Evolutionary conservation across 2,797 vertebrate species (phyloP).

Genomic region (Ispidina picta): DNA sequence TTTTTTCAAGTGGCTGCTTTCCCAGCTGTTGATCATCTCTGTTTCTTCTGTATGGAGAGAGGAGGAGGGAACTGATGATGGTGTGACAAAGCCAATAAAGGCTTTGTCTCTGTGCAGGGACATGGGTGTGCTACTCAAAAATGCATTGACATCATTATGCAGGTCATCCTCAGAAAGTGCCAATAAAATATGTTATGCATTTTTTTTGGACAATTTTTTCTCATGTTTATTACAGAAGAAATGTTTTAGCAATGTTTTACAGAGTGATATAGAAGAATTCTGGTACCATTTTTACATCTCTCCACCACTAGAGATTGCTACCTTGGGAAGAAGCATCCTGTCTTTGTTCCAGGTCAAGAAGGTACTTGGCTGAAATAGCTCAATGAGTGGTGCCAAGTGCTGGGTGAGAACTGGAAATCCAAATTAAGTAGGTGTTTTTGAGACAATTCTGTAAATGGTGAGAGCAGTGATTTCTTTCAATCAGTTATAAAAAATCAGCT

Average conservation of each 20-base stretch:
- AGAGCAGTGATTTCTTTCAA: background rate
- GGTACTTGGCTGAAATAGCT: background rate
- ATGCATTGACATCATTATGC: background rate
- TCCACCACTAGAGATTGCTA: background rate
- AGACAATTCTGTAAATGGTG: background rate
- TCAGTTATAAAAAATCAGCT: fast-evolving
- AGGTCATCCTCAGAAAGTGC: background rate
- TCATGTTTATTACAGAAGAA: background rate
- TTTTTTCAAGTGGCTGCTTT: conserved; percentile 60
- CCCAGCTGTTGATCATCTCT: conserved; percentile 62
- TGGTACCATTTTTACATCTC: fast-evolving
- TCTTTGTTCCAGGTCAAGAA: background rate
- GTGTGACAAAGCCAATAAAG: background rate
- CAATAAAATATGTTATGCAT: background rate
- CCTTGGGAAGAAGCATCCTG: background rate
- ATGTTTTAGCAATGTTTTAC: background rate
- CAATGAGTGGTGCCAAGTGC: background rate
- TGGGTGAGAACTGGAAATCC: background rate
- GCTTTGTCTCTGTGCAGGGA: background rate
- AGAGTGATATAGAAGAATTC: background rate
- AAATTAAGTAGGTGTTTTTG: background rate
- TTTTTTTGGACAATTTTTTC: fast-evolving
- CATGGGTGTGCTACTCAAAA: background rate
- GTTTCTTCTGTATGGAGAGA: conserved; percentile 14
- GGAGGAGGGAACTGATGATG: background rate